These are phyloP conservation scores for Trinectes maculatus DNA, from an alignment of 2,113 vertebrate species.

Conservation along the genomic window DNA sequence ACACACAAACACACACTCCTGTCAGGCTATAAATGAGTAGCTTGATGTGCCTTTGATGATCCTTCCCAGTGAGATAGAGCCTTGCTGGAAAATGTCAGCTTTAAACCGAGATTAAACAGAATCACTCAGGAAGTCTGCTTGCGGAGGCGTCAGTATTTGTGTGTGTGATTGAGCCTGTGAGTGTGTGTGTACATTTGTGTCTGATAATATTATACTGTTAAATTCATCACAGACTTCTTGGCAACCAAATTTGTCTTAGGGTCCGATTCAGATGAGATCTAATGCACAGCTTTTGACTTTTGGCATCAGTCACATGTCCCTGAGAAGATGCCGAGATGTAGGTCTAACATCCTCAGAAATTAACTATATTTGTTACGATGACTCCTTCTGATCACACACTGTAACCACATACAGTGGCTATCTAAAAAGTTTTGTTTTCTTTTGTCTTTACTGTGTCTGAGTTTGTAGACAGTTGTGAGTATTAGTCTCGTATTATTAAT, in stretches of 20 bases:
- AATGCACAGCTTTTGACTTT: background rate
- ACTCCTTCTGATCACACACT: too few species aligned
- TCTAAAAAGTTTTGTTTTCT: too few species aligned
- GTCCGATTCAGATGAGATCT: background rate
- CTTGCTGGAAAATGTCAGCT: slow-evolving; percentile 64
- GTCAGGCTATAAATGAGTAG: slow-evolving; percentile 55
- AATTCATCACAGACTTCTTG: slow-evolving; percentile 32
- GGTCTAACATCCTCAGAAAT: too few species aligned
- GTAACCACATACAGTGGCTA: too few species aligned
- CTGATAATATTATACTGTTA: slow-evolving; percentile 27
- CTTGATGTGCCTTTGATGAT: slow-evolving; percentile 65
- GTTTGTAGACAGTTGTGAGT: too few species aligned
- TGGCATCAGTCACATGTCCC: background rate
- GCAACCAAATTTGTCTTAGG: slow-evolving; percentile 17
- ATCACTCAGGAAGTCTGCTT: slow-evolving; percentile 46
- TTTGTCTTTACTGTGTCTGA: too few species aligned
- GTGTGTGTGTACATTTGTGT: slow-evolving; percentile 16
- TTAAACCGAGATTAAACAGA: slow-evolving; percentile 73
- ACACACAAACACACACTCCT: background rate
- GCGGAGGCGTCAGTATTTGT: too few species aligned
- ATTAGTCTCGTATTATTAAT: too few species aligned
- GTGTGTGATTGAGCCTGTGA: too few species aligned
- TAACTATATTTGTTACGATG: too few species aligned
- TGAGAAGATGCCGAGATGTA: background rate
- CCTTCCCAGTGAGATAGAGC: slow-evolving; percentile 53